phyloP scores from a whole-genome alignment of 2,113 vertebrate species.

The Bettongia penicillata region DNA sequence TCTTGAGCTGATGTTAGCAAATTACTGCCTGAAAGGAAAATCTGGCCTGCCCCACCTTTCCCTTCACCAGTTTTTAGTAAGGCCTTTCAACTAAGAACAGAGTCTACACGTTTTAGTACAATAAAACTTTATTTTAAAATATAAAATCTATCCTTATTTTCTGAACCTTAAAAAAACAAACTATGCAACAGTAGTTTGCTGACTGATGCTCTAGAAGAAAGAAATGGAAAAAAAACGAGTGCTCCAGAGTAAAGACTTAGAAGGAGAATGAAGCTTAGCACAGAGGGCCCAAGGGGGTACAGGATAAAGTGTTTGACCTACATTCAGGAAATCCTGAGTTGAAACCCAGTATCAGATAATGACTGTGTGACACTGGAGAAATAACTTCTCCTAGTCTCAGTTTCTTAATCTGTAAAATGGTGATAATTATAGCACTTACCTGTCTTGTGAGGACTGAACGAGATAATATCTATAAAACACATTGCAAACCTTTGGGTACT shows the following conservation, averaged over 20 bases:
- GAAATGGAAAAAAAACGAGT: background rate
- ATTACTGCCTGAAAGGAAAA: background rate
- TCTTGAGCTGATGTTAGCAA: background rate
- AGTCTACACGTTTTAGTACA: background rate
- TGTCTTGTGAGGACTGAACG: background rate
- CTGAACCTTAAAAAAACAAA: background rate
- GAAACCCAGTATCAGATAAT: background rate
- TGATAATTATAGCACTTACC: background rate
- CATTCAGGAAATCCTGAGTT: background rate
- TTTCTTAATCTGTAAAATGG: background rate
- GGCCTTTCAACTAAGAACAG: background rate
- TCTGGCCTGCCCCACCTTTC: background rate
- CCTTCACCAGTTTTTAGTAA: background rate
- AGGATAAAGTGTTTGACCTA: too few relatives aligned
- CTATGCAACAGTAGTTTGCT: background rate
- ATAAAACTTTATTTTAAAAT: background rate
- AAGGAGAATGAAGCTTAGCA: background rate
- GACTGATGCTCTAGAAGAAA: background rate
- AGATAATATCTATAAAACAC: background rate
- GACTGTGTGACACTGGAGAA: background rate
- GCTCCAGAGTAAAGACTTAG: background rate
- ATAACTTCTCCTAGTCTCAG: background rate
- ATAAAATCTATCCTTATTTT: background rate
- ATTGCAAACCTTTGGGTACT: background rate
- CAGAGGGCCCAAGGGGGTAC: background rate